Evolutionary conservation across 2,888 invertebrate genomes (phyloP).

Genomic region (Parnassius mnemosyne): DNA sequence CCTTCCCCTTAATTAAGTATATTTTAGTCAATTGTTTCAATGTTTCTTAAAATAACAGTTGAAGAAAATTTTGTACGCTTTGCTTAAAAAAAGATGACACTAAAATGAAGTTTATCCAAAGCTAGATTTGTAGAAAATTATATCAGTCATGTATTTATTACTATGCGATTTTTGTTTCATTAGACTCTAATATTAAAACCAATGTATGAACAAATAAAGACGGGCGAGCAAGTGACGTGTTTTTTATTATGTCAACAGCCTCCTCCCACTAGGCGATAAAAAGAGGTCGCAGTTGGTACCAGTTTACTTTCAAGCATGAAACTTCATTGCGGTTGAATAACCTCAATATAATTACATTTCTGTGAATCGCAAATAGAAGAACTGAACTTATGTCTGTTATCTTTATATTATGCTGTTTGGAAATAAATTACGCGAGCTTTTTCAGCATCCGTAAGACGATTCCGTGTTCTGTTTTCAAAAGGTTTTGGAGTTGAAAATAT

Average conservation of each 20-base stretch:
- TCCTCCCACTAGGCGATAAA: constrained; percentile 6
- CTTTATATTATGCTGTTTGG: constrained; percentile 5
- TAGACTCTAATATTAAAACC: too few relatives aligned
- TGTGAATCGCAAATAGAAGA: constrained; percentile 17
- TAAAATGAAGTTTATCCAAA: too few relatives aligned
- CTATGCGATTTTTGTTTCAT: too few relatives aligned
- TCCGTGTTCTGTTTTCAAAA: too few relatives aligned
- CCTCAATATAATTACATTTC: constrained; percentile 21
- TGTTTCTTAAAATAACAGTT: too few relatives aligned
- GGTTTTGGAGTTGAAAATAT: too few relatives aligned
- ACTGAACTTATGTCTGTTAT: constrained; percentile 7
- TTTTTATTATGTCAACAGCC: constrained; percentile 7
- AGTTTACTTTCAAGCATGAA: constrained; percentile 19
- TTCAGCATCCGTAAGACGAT: background rate
- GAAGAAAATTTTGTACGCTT: too few relatives aligned
- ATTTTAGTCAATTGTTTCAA: too few relatives aligned
- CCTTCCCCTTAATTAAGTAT: too few relatives aligned
- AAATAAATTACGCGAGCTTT: background rate
- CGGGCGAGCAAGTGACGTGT: background rate
- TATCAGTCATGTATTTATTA: too few relatives aligned
- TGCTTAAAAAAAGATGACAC: too few relatives aligned
- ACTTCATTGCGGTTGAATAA: constrained; percentile 14
- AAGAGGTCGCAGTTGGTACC: constrained; percentile 20
- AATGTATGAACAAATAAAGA: background rate
- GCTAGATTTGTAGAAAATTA: too few relatives aligned